These are phyloP conservation scores for Agrochola litura DNA, from an alignment of 2,888 invertebrate species.

Conservation along the genomic window DNA sequence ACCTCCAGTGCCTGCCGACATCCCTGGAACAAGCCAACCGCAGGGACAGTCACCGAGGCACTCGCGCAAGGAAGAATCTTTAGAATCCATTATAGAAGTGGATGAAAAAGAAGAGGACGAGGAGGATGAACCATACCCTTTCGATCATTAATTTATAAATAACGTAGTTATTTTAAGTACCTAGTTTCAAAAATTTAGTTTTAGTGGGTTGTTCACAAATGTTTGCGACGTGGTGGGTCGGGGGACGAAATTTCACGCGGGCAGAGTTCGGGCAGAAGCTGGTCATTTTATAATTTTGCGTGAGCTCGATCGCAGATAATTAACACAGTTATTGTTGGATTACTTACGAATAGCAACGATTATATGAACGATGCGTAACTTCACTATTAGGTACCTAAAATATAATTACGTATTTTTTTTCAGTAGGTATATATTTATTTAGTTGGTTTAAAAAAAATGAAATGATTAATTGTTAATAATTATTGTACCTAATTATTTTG, in stretches of 20 bases:
- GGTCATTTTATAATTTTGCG: neutral
- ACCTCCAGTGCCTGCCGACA: slow-evolving; percentile 8
- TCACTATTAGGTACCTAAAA: too few species aligned
- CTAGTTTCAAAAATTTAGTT: slow-evolving; percentile 1
- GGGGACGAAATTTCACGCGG: too few species aligned
- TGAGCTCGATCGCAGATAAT: slow-evolving; percentile 2
- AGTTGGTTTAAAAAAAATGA: too few species aligned
- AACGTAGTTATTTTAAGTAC: neutral
- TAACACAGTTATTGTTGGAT: too few species aligned
- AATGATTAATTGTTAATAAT: neutral
- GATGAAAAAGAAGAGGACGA: slow-evolving; percentile 74
- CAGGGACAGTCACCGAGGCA: neutral
- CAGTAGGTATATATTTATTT: too few species aligned
- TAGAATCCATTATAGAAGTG: slow-evolving; percentile 79
- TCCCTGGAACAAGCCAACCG: neutral
- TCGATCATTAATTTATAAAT: slow-evolving; percentile 58
- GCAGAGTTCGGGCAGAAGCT: too few species aligned
- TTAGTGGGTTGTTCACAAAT: neutral
- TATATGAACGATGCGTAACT: neutral
- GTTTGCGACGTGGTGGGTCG: neutral
- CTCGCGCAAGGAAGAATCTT: slow-evolving; percentile 50
- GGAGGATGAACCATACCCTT: slow-evolving; percentile 72
- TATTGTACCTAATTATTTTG: slow-evolving; percentile 7
- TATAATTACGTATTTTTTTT: too few species aligned
- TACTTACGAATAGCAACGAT: neutral